phyloP scores from a whole-genome alignment of 2,888 invertebrate genomes.

The Stenodema calcarata region DNA sequence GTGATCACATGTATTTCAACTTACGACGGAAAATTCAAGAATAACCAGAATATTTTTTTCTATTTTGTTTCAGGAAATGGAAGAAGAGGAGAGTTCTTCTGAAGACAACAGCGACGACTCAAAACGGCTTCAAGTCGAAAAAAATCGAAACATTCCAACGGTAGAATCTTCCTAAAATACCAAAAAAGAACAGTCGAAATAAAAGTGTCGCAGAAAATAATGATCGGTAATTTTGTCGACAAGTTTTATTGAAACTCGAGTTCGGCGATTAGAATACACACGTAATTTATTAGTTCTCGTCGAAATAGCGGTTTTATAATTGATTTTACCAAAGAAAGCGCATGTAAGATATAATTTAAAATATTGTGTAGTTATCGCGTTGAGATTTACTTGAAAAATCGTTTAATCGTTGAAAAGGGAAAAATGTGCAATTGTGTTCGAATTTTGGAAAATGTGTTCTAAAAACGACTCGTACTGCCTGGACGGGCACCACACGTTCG shows the following conservation, averaged over 20 bases:
- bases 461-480: slow-evolving; percentile 46
- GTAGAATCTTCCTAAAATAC: neutral
- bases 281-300: neutral
- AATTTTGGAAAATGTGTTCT: slow-evolving; percentile 39
- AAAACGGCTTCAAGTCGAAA: neutral
- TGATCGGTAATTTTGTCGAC: neutral
- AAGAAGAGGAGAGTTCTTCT: slow-evolving; percentile 27
- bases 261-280: neutral
- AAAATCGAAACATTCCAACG: neutral
- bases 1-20: too few species aligned
- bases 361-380: neutral
- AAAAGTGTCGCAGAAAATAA: neutral
- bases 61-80: slow-evolving; percentile 28
- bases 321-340: slow-evolving; percentile 5
- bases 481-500: slow-evolving; percentile 40
- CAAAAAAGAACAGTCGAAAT: neutral
- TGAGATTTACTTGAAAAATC: neutral
- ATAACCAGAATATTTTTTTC: neutral
- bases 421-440: neutral
- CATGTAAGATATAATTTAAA: neutral
- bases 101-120: slow-evolving; percentile 25
- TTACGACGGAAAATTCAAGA: too few species aligned
- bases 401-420: neutral
- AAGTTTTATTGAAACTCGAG: neutral
- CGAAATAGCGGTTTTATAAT: neutral